These are phyloP conservation scores for Eurois occulta DNA, from an alignment of 2,888 invertebrate species.

Conservation along the genomic window DNA sequence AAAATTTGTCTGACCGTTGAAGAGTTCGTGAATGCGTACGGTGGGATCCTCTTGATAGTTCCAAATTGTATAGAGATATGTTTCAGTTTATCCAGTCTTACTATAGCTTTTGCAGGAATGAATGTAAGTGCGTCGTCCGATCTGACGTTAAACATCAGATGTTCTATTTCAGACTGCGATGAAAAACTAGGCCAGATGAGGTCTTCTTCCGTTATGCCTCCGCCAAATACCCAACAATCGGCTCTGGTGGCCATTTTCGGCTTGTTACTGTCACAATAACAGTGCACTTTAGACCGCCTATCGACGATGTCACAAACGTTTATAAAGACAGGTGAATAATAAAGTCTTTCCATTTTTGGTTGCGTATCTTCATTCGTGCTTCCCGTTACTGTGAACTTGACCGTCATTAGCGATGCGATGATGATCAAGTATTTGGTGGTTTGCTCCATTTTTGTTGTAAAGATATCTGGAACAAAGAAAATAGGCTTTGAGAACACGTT, in stretches of 20 bases:
- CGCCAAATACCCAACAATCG: slow-evolving; percentile 93
- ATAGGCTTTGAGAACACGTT: slow-evolving; percentile 21
- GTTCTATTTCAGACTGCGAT: slow-evolving; percentile 92
- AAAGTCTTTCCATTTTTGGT: slow-evolving; percentile 80
- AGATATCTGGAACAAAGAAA: slow-evolving; percentile 77
- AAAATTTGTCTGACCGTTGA: slow-evolving; percentile 93
- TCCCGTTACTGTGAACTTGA: slow-evolving; percentile 83
- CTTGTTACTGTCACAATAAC: slow-evolving; percentile 87
- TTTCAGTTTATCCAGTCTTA: slow-evolving; percentile 92
- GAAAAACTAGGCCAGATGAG: slow-evolving; percentile 94
- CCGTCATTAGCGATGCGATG: slow-evolving; percentile 85
- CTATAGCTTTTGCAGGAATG: slow-evolving; percentile 93
- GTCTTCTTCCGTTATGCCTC: slow-evolving; percentile 91
- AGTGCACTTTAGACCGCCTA: slow-evolving; percentile 86
- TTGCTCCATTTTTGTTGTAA: slow-evolving; percentile 78
- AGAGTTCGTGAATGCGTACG: slow-evolving; percentile 94
- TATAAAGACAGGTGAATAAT: slow-evolving; percentile 83
- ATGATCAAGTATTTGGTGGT: slow-evolving; percentile 84
- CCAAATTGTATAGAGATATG: slow-evolving; percentile 93
- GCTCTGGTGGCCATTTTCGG: slow-evolving; percentile 91
- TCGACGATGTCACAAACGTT: slow-evolving; percentile 88
- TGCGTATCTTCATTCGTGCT: slow-evolving; percentile 83
- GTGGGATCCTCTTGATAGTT: slow-evolving; percentile 92
- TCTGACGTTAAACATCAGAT: slow-evolving; percentile 93
- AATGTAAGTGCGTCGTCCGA: slow-evolving; percentile 93